phyloP scores from a whole-genome alignment of 2,888 invertebrate genomes.

The Dicyrtomina minuta region DNA sequence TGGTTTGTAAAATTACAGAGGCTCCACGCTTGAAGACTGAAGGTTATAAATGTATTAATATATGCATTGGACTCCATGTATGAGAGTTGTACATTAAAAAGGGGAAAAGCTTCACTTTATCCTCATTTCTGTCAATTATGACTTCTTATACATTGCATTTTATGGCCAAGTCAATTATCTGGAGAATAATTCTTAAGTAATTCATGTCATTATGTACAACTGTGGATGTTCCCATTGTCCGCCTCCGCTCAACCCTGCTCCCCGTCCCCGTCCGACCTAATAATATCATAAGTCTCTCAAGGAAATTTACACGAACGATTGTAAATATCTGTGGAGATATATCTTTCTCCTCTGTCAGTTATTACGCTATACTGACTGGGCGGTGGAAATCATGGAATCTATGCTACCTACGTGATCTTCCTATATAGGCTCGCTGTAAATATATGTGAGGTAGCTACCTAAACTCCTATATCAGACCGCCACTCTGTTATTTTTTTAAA shows the following conservation, averaged over 20 bases:
- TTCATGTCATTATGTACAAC: background rate
- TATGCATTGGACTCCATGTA: constrained; percentile 6
- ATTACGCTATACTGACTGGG: no score
- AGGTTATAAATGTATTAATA: background rate
- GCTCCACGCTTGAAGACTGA: no score
- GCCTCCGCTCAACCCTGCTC: background rate
- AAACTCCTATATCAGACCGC: no score
- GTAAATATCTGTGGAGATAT: no score
- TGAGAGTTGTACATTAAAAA: background rate
- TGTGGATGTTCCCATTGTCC: no score
- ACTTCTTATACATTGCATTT: background rate
- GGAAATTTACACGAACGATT: background rate
- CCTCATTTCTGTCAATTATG: constrained; percentile 25
- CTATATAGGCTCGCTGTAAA: no score
- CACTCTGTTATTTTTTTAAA: no score
- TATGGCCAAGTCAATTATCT: constrained; percentile 17
- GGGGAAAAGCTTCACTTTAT: constrained; percentile 9
- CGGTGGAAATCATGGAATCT: no score
- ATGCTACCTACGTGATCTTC: no score
- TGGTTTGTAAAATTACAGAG: no score
- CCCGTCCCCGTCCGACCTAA: background rate
- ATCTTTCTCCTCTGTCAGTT: no score
- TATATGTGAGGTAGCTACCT: no score
- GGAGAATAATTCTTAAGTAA: constrained; percentile 17
- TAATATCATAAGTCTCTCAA: background rate